Conservation (phyloP, 2,797 vertebrate genomes). For the Furcifer pardalis region DNA sequence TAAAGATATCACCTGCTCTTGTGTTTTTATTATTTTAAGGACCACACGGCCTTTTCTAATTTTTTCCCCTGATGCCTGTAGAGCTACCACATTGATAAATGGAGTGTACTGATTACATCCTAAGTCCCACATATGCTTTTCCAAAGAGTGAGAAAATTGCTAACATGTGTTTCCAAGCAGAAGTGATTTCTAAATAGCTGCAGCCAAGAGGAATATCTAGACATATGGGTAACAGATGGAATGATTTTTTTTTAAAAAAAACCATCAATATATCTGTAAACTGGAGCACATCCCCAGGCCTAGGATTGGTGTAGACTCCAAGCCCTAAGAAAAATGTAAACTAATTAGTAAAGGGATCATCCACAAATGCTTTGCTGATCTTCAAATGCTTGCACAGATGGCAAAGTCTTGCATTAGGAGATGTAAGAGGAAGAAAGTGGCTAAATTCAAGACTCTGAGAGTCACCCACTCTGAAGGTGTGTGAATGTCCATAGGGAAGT, state of each 20-base stretch:
- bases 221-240: constrained; percentile 19
- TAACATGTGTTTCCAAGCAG: constrained; percentile 12
- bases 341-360: background rate
- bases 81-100: background rate
- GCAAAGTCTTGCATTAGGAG: background rate
- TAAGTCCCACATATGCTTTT: background rate
- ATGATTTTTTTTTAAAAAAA: background rate
- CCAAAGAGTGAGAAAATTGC: background rate
- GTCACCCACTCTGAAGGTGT: background rate
- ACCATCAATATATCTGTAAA: background rate
- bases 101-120: background rate
- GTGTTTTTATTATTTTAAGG: too few relatives aligned
- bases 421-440: background rate
- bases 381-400: background rate
- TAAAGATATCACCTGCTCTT: too few relatives aligned
- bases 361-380: background rate
- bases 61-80: background rate
- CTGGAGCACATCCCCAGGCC: background rate
- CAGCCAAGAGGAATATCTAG: background rate
- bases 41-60: too few relatives aligned
- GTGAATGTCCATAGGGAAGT: background rate
- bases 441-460: background rate
- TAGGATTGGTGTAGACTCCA: background rate
- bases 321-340: background rate
- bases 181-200: constrained; percentile 3